Evolutionary conservation across 2,797 vertebrate genomes (phyloP), one percentile per base, ranked within the genome.

Genomic region (Stomatorhinus walkeri): DNA sequence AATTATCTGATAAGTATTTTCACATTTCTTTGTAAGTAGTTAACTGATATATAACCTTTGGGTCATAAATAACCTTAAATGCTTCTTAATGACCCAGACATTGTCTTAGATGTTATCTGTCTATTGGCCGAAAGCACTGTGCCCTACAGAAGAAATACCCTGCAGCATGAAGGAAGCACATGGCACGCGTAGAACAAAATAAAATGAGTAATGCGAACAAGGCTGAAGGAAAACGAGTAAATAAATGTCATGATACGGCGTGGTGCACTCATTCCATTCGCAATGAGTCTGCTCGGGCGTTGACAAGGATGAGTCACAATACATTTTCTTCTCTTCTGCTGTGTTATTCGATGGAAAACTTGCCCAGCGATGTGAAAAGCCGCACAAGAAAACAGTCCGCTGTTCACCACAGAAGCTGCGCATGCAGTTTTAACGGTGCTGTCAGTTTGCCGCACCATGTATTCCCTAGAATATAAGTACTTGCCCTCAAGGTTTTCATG

Each of bases 361-460:
- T 83, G 88, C 89, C 90, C 88, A 91, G 89, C 88, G 92, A 89
- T 85, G 90, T 90, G 89, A 91, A 90, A 92, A 92, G 84, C 87
- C 89, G 81, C 40, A 87, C 90, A 92, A 90, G 92, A 92, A 92
- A 93, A 91, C 90, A 91, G 88, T 90, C 92, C 90, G 89, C 52
- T 46, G 76, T 91, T 90, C 89, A 88, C 91, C 61, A 90, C 91
- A 91, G 92, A 89, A 92, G 92, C 93, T 93, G 92, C 4, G 87
- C 87, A 90, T 91, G 92, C 91, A 90, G 14, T 90, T 92, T 91
- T 89, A 90, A 90, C 89, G 56, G 81, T 84, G 91, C 36, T 91
- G 91, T 93, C 91, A 90, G 92, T 92, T 36, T 91, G 90, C 91
- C 93, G 90, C 92, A 91, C 90, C 83, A 91, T 64, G 90, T 90